A percentile compares a stretch with the other conserved stretches of the same genome.
Evolutionary conservation across 2,797 vertebrate genomes (phyloP).

Genomic region (Hypotaenidia okinawae): DNA sequence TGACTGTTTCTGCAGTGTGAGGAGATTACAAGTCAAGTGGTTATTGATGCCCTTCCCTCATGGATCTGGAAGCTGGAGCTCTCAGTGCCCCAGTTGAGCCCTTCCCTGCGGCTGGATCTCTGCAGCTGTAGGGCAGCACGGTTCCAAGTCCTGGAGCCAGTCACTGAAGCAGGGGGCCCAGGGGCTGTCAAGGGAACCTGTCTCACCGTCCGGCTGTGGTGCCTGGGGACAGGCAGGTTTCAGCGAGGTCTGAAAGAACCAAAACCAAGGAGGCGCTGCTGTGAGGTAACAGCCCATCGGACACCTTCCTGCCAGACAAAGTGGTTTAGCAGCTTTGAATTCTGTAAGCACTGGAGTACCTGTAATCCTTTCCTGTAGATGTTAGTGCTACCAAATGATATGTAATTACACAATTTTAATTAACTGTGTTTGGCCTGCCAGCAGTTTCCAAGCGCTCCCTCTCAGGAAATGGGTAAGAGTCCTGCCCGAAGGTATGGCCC

Average conservation of each 20-base stretch:
- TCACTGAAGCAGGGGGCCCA: not conserved
- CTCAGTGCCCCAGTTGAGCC: not conserved
- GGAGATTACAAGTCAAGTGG: not conserved
- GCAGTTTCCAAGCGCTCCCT: not conserved
- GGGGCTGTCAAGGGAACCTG: not conserved
- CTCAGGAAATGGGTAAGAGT: not conserved
- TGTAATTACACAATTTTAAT: not conserved
- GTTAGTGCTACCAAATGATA: not conserved
- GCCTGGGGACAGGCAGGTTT: not conserved
- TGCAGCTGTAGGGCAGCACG: not conserved
- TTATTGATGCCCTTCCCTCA: not conserved
- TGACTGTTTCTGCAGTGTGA: not conserved
- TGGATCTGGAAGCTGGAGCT: not conserved
- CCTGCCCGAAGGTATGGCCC: not conserved
- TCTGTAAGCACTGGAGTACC: not conserved
- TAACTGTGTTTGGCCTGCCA: not conserved
- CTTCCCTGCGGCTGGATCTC: not conserved
- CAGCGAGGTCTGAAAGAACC: not conserved
- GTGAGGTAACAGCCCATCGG: not conserved
- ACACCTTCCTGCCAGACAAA: not conserved
- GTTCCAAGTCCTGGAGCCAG: not conserved
- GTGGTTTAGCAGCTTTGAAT: not conserved
- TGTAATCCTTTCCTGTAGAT: not conserved
- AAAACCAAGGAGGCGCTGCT: not conserved
- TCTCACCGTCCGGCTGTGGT: accelerated